Percentiles rank a stretch among this genome's conserved stretches.
phyloP scores from a whole-genome alignment of 2,888 invertebrate species.

The Oegoconia quadripuncta region DNA sequence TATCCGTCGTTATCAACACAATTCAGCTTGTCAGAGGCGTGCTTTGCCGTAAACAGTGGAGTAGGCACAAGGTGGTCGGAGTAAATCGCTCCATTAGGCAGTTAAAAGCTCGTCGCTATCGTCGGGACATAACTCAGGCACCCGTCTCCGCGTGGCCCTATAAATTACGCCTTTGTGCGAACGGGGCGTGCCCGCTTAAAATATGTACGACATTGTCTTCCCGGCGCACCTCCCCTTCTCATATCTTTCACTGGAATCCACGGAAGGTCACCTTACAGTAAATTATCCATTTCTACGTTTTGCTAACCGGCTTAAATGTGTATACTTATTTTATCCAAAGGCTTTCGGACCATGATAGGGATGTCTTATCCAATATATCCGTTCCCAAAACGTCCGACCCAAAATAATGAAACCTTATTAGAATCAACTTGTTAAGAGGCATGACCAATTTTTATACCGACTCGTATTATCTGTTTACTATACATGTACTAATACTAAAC shows the following conservation, averaged over 20 bases:
- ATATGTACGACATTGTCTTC: constrained; percentile 78
- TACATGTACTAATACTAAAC: no score
- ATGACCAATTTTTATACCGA: no score
- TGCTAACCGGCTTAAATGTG: constrained; percentile 37
- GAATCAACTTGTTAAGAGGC: no score
- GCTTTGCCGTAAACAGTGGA: constrained; percentile 56
- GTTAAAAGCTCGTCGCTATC: constrained; percentile 79
- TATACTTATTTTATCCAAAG: constrained; percentile 43
- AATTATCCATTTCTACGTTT: constrained; percentile 58
- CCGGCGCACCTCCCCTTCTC: constrained; percentile 59
- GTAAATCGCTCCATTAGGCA: constrained; percentile 78
- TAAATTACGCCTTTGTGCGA: constrained; percentile 77
- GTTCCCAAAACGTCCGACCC: no score
- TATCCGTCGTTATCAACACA: constrained; percentile 15
- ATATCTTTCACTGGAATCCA: constrained; percentile 60
- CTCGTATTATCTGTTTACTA: no score
- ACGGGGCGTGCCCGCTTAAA: constrained; percentile 73
- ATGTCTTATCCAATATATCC: background rate
- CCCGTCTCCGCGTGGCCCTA: constrained; percentile 75
- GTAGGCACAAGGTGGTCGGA: constrained; percentile 68
- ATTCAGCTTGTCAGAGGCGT: constrained; percentile 28
- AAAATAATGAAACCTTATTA: no score
- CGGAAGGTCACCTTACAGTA: constrained; percentile 59
- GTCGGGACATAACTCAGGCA: constrained; percentile 73
- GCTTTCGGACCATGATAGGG: no score